These are phyloP conservation scores for Craseonycteris thonglongyai DNA, from an alignment of 2,113 vertebrate genomes.

Conservation along the genomic window DNA sequence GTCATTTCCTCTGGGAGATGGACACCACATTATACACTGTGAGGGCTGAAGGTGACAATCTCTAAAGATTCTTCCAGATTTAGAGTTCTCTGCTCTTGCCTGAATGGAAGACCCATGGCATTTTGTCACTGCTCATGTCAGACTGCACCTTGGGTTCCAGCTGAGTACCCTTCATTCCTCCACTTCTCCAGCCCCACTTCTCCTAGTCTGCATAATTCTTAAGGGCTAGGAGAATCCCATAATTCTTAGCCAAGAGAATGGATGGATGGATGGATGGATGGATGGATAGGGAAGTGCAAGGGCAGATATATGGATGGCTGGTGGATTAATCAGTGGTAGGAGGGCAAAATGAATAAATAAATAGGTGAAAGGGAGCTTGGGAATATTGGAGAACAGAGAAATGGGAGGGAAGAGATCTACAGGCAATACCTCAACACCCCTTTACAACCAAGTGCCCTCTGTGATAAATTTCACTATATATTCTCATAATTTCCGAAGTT, in stretches of 20 bases:
- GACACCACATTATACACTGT: too few species aligned
- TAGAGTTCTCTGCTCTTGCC: background rate
- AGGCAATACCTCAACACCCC: background rate
- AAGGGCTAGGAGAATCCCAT: background rate
- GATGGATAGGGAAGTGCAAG: background rate
- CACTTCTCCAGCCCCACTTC: background rate
- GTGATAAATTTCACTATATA: background rate
- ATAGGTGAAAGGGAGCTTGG: background rate
- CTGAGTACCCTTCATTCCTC: background rate
- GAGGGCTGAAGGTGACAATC: background rate
- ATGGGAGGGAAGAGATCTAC: background rate
- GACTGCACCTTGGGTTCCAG: background rate
- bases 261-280: background rate
- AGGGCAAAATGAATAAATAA: background rate
- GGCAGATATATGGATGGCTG: background rate
- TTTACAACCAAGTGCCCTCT: background rate
- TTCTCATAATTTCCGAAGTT: background rate
- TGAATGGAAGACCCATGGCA: background rate
- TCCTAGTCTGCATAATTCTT: background rate
- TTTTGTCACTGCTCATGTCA: background rate
- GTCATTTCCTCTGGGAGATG: background rate
- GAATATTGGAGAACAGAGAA: background rate
- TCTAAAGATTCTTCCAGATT: background rate
- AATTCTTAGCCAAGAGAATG: background rate
- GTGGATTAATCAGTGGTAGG: background rate